Base-by-base conservation (phyloP, 2,797 vertebrate genomes). In the Rhincodon typus region DNA sequence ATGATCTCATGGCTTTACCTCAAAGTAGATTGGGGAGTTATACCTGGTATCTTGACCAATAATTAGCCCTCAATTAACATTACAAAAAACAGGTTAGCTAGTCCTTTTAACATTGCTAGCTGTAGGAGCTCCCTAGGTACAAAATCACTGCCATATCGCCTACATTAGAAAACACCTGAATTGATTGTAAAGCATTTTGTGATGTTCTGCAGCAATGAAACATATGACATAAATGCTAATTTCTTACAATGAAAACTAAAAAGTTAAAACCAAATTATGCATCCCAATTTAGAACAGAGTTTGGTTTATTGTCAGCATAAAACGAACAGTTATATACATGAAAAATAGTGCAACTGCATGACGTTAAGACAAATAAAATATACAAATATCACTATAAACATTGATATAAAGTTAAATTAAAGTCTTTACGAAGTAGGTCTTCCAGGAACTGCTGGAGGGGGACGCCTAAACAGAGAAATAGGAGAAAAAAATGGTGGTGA, bases 361-460 rank as follows among this genome's bases (percentile, higher is more conserved):
- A 95, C 69, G 96, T 94, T 94, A 96, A 95, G 96, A 96, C 95
- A 27, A 91, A 57, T 94, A 95, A 96, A 0, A 70, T 84, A 66
- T 0, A 86, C 38, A 96, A 94, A 96, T 3, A 94, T 12, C 96
- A 95, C 95, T 84, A 95, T 42, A 95, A 95, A 77, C 94, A 95
- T 30, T 96, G 96, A 96, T 90, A 96, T 72, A 96, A 97, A 96
- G 95, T 94, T 96, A 96, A 96, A 94, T 72, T 27, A 74, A 30
- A n/a, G 27, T 72, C 94, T 95, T 95, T n/a, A 95, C 97, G 97
- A 98, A 96, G 97, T 96, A 30, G 97, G 97, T 96, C 97, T 96
- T 97, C 97, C 96, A 72, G 97, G 97, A 96, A 97, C 96, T 90
- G 97, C 97, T 96, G 97, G 97, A 42, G 97, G 97, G 97, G 96